Base-by-base conservation (phyloP, 2,113 vertebrate genomes). In the Macquaria ambigua region DNA sequence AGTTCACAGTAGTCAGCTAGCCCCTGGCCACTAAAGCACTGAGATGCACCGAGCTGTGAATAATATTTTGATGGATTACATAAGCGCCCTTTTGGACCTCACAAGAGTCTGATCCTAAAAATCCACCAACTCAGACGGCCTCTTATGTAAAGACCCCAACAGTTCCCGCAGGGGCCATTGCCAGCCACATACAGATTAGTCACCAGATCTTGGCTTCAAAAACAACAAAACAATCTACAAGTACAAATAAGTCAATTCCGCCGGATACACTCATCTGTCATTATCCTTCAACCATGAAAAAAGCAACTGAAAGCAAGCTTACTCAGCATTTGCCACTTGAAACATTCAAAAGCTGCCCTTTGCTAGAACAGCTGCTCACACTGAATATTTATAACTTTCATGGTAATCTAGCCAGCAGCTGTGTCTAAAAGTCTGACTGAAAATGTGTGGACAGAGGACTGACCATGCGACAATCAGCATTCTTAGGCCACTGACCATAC, bases 41-140 rank as follows among this genome's bases (percentile, higher is more conserved):
- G 39, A 83, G 69, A 81, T 74, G 78, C 86, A 79, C 12, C 63
- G 86, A 84, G 84, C 81, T 89, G 88, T 77, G 74, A 88, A 20
- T 86, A 90, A 90, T 59, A 34, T 84, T 86, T 63, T 81, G 67
- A 86, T 86, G 82, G 55, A 80, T 94, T 93, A 90, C 48, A 41
- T 90, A 93, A 92, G 58, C 37, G 11, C n/a, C 59, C 73, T 48
- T 83, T 87, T 84, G 77, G 82, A 77, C 74, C 64, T 85, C 62
- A 46, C 71, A 25, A 80, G 39, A 31, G 70, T 25, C 87, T 10
- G 74, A 82, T 39, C 79, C 83, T 67, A 64, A 72, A 84, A 90
- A 75, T 77, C 74, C 68, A 84, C 59, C 23, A 28, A 84, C 66
- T 81, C 73, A 87, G 82, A 87, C 75, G 23, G 59, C 52, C 70